Base-by-base conservation (phyloP, 2,888 invertebrate species). In the Ecliptopera silaceata region DNA sequence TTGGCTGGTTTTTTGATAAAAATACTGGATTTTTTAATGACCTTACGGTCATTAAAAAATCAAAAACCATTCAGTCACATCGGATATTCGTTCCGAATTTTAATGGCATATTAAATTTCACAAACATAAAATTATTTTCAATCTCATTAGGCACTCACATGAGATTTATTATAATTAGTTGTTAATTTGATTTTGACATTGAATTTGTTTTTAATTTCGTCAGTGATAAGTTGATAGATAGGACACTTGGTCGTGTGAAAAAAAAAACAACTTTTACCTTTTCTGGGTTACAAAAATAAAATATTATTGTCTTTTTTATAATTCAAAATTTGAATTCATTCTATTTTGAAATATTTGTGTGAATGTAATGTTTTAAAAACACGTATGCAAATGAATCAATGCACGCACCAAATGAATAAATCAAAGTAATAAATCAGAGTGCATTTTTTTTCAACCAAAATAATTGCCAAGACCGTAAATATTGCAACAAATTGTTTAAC, bases 131-230 rank as follows among this genome's bases (percentile, higher is more conserved):
- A 47, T 69, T 64, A 39, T 63, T 69, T 71, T 71, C 57, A 34
- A 62, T 62, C 65, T 74, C 69, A 69, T 69, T 72, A 70, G 54
- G 47, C 63, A 61, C 62, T 54, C 63, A 26, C 53, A 56, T 64
- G 51, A 64, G 58, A 61, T 70, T 71, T 61, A 66, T 66, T 70
- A 67, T 71, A 66, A 74, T 72, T 72, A 68, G 60, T 66, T 62
- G 66, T 51, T 59, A 55, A 63, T 61, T 66, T 68, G 65, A 67
- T 54, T 63, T 63, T 70, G 70, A 70, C 70, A 72, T 71, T 71
- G 64, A 59, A 46, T 67, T 68, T 70, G 57, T 22, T 54, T 22
- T 13, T 22, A 5, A 59, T 58, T 59, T 61, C 20, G 49, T 61
- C 70, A 73, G 53, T 70, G 72, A 77, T 10, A 67, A 70, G 17